A percentile compares a stretch with the other conserved stretches of the same genome.
These are phyloP conservation scores for Spodoptera exigua DNA, from an alignment of 2,888 invertebrate genomes.

Conservation along the genomic window DNA sequence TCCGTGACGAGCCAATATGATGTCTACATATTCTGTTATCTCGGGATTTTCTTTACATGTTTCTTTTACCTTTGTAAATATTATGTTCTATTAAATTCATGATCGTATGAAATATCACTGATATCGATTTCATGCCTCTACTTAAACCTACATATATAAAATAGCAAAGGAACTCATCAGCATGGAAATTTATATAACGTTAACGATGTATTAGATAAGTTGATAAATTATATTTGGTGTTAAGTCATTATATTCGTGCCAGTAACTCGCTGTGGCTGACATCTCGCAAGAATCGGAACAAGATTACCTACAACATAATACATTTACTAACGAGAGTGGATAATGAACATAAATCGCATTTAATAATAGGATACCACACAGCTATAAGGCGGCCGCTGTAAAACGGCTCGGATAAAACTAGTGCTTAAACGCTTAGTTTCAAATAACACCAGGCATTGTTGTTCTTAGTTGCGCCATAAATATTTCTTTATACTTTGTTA, in stretches of 20 bases:
- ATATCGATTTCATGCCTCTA: too few relatives aligned
- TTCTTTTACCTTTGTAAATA: too few relatives aligned
- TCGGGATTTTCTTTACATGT: not conserved
- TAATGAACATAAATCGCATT: conserved; percentile 42
- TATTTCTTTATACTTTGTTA: conserved; percentile 10
- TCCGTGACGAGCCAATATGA: not conserved
- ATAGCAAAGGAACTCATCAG: not conserved
- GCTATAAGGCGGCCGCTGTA: conserved; percentile 22
- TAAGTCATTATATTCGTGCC: conserved; percentile 19
- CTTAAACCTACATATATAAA: not conserved
- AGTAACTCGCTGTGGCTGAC: conserved; percentile 10
- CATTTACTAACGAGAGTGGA: conserved; percentile 9
- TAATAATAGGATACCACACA: conserved; percentile 27
- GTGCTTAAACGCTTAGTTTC: conserved; percentile 37
- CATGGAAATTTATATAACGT: not conserved
- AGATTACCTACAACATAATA: conserved; percentile 16
- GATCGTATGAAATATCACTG: too few relatives aligned
- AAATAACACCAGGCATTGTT: conserved; percentile 31
- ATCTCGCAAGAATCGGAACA: conserved; percentile 7
- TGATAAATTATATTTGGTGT: conserved; percentile 12
- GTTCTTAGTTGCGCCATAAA: conserved; percentile 25
- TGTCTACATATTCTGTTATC: not conserved
- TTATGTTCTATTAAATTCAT: too few relatives aligned
- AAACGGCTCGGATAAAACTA: conserved; percentile 32
- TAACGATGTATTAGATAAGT: conserved; percentile 11